Evolutionary conservation across 2,113 vertebrate species (phyloP).

Genomic region (Oncorhynchus masou): DNA sequence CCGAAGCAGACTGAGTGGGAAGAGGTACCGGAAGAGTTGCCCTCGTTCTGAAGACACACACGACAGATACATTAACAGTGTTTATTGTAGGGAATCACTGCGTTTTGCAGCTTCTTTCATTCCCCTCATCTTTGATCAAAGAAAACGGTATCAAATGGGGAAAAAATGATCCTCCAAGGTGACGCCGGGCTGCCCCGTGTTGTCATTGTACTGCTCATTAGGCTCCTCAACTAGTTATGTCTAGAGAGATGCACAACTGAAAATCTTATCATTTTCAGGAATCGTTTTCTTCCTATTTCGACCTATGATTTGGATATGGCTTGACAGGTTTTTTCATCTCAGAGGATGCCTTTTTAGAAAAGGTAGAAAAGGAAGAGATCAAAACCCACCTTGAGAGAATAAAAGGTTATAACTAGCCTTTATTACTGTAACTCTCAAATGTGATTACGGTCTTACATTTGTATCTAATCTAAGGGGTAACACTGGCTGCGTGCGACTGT

Average conservation of each 20-base stretch:
- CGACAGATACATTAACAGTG: not conserved
- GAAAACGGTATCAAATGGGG: conserved; percentile 43
- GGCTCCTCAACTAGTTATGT: conserved; percentile 46
- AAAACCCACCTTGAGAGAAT: too few relatives aligned
- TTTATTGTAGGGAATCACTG: not conserved
- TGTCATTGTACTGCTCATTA: conserved; percentile 56
- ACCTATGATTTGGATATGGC: too few relatives aligned
- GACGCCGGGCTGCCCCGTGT: not conserved
- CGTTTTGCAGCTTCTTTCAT: conserved; percentile 5
- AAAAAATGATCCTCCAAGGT: conserved; percentile 4
- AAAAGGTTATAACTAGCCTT: too few relatives aligned
- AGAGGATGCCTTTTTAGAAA: too few relatives aligned
- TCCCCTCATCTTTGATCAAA: conserved; percentile 30
- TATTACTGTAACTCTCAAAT: too few relatives aligned
- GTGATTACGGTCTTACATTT: too few relatives aligned
- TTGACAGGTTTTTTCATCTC: too few relatives aligned
- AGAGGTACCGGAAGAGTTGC: not conserved
- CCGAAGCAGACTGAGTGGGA: not conserved
- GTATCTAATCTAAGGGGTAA: too few relatives aligned
- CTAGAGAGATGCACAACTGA: not conserved
- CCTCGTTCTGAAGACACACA: not conserved
- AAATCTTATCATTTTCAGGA: too few relatives aligned
- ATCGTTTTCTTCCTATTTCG: too few relatives aligned
- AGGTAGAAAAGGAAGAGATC: too few relatives aligned
- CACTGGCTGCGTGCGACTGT: too few relatives aligned